Evolutionary conservation across 92 coral and sea anemone species (phyloP), one percentile per base, ranked within the genome.

Genomic region (Umimayanthus kanabou): DNA sequence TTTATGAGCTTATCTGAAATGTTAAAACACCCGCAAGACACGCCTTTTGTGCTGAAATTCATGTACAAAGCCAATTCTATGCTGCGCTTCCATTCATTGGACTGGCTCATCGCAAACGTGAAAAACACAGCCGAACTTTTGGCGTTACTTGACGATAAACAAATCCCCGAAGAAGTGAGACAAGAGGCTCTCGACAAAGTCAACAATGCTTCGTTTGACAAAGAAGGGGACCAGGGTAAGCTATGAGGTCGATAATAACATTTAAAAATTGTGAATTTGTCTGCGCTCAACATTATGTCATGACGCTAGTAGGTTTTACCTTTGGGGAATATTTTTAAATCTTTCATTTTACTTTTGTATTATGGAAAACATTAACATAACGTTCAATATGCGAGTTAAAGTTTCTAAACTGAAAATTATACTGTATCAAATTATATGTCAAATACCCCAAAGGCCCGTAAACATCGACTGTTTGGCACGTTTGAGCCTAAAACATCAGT

Each of bases 21-120:
- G 69, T 94, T 97, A 43, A 93, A 87, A 37, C 99, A 97, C 79
- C 99, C 99, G 1, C 85, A 95, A 74, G 99, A 97, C 88, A 97
- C 99, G 4, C 86, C 94, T 57, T 97, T 95, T 87, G 98, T 97
- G 87, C 71, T 97, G 69, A 92, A 93, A 76, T 97, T 97, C 86
- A 93, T 97, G 94, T 91, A 95, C 92, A 95, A 94, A 82, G 93
- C 95, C 28, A 92, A 97, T 81, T 95, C 98, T 23, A 95, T 93
- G 70, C 87, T 97, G 88, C 94, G 98, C 42, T 95, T 95, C 89
- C 96, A 97, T 87, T 96, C 99, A 5, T 89, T 97, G 86, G 96
- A 96, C 90, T 97, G 99, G 99, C 80, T 97, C 90, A 90, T 97
- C n/a, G 91, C 96, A 72, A 97, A 97, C 85, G 94, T 97, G 22